phyloP scores from a whole-genome alignment of 1,140 invertebrate genomes.

The Ips nitidus region DNA sequence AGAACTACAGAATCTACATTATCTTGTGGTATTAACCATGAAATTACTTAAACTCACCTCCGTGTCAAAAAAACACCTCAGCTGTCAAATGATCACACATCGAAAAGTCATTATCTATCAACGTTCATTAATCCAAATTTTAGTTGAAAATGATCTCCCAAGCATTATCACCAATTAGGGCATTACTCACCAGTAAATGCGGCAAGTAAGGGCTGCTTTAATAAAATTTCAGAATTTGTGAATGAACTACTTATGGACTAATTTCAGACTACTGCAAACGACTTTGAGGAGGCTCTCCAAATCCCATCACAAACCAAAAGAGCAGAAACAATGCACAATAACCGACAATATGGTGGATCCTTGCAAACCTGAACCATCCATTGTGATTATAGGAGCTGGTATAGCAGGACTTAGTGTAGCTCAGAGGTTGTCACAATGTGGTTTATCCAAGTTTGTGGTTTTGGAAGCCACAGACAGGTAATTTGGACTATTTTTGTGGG shows the following conservation, averaged over 20 bases:
- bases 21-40: too few species aligned
- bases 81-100: background rate
- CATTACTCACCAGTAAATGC: background rate
- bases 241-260: too few species aligned
- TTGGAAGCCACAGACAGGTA: conserved; percentile 76
- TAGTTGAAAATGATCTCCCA: conserved; percentile 27
- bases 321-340: conserved; percentile 47
- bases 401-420: conserved; percentile 75
- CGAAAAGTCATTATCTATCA: conserved; percentile 9
- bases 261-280: background rate
- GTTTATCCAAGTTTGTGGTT: conserved; percentile 67
- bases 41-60: background rate
- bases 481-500: background rate
- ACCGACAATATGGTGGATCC: conserved; percentile 57
- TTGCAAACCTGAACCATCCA: conserved; percentile 62
- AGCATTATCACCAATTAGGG: conserved; percentile 13
- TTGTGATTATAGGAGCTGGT: conserved; percentile 75
- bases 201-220: conserved; percentile 15
- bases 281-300: conserved; percentile 16
- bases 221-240: background rate
- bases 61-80: background rate
- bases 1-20: too few species aligned
- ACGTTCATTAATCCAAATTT: conserved; percentile 27
- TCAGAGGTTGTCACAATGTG: conserved; percentile 67
- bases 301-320: conserved; percentile 3